Base-by-base conservation (phyloP, 2,797 vertebrate species). In the Hyperoplus lanceolatus region DNA sequence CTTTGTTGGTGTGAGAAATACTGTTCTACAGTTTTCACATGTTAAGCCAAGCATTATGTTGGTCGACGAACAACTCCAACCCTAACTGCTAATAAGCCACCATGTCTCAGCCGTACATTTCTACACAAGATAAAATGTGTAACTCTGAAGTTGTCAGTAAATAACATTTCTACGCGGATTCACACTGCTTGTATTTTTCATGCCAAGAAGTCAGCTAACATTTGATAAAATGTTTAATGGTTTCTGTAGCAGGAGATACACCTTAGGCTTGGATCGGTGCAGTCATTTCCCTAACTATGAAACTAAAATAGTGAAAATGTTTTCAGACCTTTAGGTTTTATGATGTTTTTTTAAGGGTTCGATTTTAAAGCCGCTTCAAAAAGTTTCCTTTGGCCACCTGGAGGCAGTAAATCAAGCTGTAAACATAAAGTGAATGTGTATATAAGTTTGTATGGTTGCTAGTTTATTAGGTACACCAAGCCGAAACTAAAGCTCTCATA, bases 61-160 rank as follows among this genome's bases (percentile, higher is more conserved):
- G 29, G 29, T 29, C 29, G 29, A 29, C 29, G 29, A 29, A 29
- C 29, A 29, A 29, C 29, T 29, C 29, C 29, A 29, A 29, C 0
- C 5, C 36, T 50, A 38, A 50, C 21, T 1, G 9, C 7, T 64
- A 39, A 39, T 49, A 38, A 38, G 9, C 29, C 9, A 36, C 29
- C 7, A 36, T 14, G 15, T 43, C 49, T 65, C 49, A 42, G 18
- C 43, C 49, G 59, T 49, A 70, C 9, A 50, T 70, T 60, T 45
- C 18, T 21, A 54, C 18, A 36, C 18, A 43, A n/a, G 18, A 45
- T 6, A 42, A 18, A 56, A 39, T 55, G 56, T 46, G 51, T 6
- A 12, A 18, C 8, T 1, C 21, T 51, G 3, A 18, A 53, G 50
- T 53, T 53, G 50, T 53, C 18, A 9, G n/a, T 29, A 29, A 29